These are phyloP conservation scores for Microtus californicus DNA, from an alignment of 2,797 vertebrate genomes.

Conservation along the genomic window DNA sequence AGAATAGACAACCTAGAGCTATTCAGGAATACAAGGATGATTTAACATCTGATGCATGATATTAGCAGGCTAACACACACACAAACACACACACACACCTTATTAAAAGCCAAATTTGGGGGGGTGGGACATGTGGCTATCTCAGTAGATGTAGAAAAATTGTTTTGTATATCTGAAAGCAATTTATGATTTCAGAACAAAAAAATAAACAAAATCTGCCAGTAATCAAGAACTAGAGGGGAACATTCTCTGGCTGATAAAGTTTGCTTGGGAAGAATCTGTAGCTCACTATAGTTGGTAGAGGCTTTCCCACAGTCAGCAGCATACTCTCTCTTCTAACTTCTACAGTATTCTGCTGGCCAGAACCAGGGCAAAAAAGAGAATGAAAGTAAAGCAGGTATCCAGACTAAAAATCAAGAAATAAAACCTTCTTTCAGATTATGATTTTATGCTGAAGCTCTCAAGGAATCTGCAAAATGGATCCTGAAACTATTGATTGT, in stretches of 20 bases:
- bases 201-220: not conserved
- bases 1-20: not conserved
- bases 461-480: not conserved
- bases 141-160: not conserved
- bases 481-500: not conserved
- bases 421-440: not conserved
- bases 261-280: not conserved
- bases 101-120: not conserved
- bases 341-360: not conserved
- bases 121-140: not conserved
- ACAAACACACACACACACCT: not conserved
- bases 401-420: not conserved
- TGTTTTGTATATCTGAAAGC: not conserved
- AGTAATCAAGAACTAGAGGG: not conserved
- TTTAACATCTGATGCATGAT: slow-evolving; percentile 3
- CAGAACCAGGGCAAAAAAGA: not conserved
- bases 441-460: not conserved
- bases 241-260: not conserved
- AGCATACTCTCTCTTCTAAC: not conserved
- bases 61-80: not conserved
- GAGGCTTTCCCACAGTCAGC: not conserved
- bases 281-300: not conserved
- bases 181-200: not conserved
- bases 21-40: not conserved
- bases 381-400: not conserved